phyloP scores from a whole-genome alignment of 37 sponge, comb jelly and placozoan species.

The Sycon ciliatum region DNA sequence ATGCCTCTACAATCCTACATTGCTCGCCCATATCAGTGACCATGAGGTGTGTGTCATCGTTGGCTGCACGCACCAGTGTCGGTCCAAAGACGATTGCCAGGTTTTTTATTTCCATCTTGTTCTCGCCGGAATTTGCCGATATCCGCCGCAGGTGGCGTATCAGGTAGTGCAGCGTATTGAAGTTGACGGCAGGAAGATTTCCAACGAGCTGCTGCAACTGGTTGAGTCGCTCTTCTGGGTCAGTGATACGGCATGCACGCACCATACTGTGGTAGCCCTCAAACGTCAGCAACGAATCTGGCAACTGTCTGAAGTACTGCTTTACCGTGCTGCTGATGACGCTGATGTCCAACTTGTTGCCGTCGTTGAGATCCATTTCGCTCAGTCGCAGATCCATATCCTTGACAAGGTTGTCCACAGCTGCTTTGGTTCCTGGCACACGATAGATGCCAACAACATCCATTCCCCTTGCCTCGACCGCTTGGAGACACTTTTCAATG shows the following conservation, averaged over 20 bases:
- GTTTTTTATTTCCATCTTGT: background rate
- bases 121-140: background rate
- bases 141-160: constrained; percentile 14
- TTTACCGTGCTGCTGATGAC: background rate
- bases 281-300: background rate
- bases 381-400: background rate
- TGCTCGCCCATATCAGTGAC: no score
- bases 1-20: no score
- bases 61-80: no score
- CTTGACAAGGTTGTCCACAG: background rate
- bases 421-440: background rate
- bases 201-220: background rate
- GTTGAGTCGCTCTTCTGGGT: constrained; percentile 3
- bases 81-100: constrained; percentile 19
- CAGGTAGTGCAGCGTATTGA: constrained; percentile 10
- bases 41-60: no score
- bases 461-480: constrained; percentile 12
- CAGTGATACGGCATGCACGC: background rate
- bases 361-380: background rate
- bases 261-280: background rate
- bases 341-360: background rate
- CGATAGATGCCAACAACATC: constrained; percentile 12
- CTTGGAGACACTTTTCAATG: background rate
- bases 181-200: background rate
- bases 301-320: constrained; percentile 1